Evolutionary conservation across 1,140 invertebrate genomes (phyloP), one percentile per base, ranked within the genome.

Genomic region (Stratiolaelaps scimitus): DNA sequence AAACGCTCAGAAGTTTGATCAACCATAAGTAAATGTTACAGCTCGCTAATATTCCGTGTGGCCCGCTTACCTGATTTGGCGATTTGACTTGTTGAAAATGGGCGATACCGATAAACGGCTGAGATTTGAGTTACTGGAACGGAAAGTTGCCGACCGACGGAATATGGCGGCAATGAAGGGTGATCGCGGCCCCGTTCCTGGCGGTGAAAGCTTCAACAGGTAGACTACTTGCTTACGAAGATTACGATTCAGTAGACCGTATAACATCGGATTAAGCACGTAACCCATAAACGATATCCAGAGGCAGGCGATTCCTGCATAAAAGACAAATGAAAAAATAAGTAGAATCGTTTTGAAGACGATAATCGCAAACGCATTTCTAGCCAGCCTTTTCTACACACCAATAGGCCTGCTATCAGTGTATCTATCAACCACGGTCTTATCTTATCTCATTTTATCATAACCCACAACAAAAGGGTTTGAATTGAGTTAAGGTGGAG

Each of bases 191-290:
- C 5, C 34, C 26, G 26, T 20, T 26, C 53, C 53, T 17, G 53
- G 34, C 4, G 53, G 53, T 17, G 53, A 60, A 23, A 60, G 17
- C 10, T 60, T 60, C 53, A 60, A 34, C 17, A 60, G 53, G 26
- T 34, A 60, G 23, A 60, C 34, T 17, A 26, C 53, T 60, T 60
- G 53, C 53, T 60, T 60, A 17, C 53, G 53, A 26, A 60, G 53
- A 26, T 60, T 60, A 23, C 53, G 53, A 60, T 60, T 60, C 23
- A 60, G 20, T 26, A 60, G 53, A 60, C 53, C 53, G 53, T 60
- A 60, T 34, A 60, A 60, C 53, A 60, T 60, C 2, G 53, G 53
- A 34, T 60, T 60, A 23, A 60, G 53, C 4, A 60, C 53, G 23
- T 60, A 60, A 23, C 53, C 53, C 15, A 60, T 26, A 60, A 60